These are phyloP conservation scores for Dromas ardeola DNA, from an alignment of 2,113 vertebrate species.

Conservation along the genomic window DNA sequence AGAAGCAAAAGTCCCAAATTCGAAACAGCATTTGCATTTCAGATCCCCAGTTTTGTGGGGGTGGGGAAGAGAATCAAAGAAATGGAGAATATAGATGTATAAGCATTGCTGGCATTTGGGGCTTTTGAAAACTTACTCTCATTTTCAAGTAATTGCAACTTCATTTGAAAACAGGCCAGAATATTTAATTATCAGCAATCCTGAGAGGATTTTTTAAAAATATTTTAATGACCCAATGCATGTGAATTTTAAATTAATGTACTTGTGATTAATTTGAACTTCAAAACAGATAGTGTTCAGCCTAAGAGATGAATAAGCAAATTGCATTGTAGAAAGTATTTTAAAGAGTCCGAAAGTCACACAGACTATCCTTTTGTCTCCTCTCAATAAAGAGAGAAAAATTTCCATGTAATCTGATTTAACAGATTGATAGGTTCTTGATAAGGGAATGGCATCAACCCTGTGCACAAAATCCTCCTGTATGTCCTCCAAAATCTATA, in stretches of 20 bases:
- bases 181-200: background rate
- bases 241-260: background rate
- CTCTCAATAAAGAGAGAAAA: background rate
- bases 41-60: background rate
- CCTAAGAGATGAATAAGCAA: background rate
- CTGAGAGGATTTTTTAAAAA: background rate
- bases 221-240: background rate
- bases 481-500: background rate
- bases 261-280: background rate
- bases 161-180: background rate
- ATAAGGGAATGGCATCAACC: background rate
- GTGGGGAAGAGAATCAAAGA: background rate
- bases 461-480: background rate
- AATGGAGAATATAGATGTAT: background rate
- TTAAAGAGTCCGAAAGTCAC: background rate
- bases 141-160: background rate
- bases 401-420: background rate
- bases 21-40: background rate
- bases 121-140: background rate
- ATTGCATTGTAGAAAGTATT: background rate
- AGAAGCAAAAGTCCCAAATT: background rate
- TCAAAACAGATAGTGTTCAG: background rate
- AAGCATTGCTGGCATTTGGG: background rate
- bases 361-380: background rate
- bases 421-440: background rate